Percentiles rank a stretch among this genome's conserved stretches.
phyloP scores from a whole-genome alignment of 2,888 invertebrate genomes.

The Chirona hameri region DNA sequence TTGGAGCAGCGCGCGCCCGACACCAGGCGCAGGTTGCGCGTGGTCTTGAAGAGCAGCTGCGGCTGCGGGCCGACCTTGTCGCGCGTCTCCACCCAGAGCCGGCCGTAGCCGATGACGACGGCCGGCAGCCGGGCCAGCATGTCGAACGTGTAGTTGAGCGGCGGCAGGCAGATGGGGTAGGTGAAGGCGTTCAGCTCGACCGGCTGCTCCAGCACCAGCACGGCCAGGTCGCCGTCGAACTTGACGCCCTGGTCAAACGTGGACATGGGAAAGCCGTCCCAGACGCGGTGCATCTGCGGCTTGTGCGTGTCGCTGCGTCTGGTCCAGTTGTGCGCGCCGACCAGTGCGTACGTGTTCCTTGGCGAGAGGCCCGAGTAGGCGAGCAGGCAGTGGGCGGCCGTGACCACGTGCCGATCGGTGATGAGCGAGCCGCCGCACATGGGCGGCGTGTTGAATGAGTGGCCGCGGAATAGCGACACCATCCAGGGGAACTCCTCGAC shows the following conservation, averaged over 20 bases:
- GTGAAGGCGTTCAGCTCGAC: background rate
- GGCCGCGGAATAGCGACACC: background rate
- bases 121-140: background rate
- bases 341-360: background rate
- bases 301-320: background rate
- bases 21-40: background rate
- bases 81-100: background rate
- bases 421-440: constrained; percentile 12
- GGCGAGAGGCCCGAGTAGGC: background rate
- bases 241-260: constrained; percentile 73
- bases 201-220: constrained; percentile 54
- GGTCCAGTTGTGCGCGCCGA: background rate
- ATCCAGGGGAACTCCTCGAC: background rate
- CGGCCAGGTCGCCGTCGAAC: constrained; percentile 84
- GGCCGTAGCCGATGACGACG: background rate
- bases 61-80: background rate
- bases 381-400: background rate
- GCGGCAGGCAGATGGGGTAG: constrained; percentile 1
- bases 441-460: background rate
- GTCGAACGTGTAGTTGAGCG: constrained; percentile 2
- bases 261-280: background rate
- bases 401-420: background rate
- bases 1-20: background rate
- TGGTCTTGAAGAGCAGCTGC: constrained; percentile 2
- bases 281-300: background rate